phyloP scores from a whole-genome alignment of 2,888 invertebrate species.

The Leucoptera coffeella region DNA sequence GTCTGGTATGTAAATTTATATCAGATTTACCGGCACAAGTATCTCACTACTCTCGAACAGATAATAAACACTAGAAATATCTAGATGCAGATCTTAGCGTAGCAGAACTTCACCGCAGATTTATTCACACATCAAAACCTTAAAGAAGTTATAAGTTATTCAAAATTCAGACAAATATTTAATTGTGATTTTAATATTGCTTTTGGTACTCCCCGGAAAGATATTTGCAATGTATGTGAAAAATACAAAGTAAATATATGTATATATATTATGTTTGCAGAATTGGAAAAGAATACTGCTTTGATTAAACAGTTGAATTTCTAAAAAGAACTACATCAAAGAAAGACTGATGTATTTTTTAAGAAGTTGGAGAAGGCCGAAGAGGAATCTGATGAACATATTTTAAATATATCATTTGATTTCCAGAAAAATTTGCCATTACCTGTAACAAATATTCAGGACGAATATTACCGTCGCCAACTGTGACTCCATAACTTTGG shows the following conservation, averaged over 20 bases:
- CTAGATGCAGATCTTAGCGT: too few species aligned
- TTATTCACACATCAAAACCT: background rate
- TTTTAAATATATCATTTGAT: slow-evolving; percentile 2
- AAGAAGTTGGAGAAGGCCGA: background rate
- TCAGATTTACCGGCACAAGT: too few species aligned
- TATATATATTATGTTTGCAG: slow-evolving; percentile 3
- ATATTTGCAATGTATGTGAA: slow-evolving; percentile 7
- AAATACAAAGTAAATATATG: slow-evolving; percentile 5
- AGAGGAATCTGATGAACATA: background rate
- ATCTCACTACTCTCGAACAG: too few species aligned
- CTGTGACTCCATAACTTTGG: slow-evolving; percentile 7
- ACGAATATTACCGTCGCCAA: slow-evolving; percentile 6
- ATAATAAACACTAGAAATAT: too few species aligned
- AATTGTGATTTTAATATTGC: slow-evolving; percentile 7
- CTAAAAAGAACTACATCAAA: slow-evolving; percentile 1
- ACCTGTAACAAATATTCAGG: slow-evolving; percentile 6
- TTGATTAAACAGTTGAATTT: background rate
- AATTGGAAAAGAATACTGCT: background rate
- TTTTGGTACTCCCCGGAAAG: too few species aligned
- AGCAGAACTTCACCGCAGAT: too few species aligned
- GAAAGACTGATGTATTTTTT: background rate
- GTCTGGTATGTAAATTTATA: too few species aligned
- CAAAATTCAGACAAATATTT: slow-evolving; percentile 7
- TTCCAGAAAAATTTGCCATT: slow-evolving; percentile 6
- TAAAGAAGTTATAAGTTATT: background rate